Evolutionary conservation across 2,797 vertebrate genomes (phyloP).

Genomic region (Lepilemur septentrionalis): DNA sequence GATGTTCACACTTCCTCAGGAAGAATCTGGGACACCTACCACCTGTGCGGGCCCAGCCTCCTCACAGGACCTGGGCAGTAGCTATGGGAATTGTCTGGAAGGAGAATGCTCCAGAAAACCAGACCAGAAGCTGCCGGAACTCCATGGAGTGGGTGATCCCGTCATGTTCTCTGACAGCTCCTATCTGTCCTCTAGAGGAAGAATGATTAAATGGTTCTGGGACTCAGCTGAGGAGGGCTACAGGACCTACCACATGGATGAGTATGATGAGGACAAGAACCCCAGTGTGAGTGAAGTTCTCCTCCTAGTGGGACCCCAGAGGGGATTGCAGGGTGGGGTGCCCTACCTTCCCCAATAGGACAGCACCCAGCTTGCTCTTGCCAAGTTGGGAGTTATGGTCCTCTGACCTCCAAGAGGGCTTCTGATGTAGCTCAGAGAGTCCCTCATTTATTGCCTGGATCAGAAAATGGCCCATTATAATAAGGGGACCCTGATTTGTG

Average conservation of each 20-base stretch:
- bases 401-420: neutral
- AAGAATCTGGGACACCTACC: constrained; percentile 29
- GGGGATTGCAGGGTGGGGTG: neutral
- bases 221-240: constrained; percentile 92
- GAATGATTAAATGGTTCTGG: constrained; percentile 85
- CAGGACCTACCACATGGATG: constrained; percentile 88
- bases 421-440: neutral
- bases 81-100: neutral
- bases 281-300: constrained; percentile 89
- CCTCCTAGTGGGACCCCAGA: neutral
- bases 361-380: neutral
- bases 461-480: neutral
- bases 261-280: constrained; percentile 91
- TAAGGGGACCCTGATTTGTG: neutral
- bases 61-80: constrained; percentile 58
- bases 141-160: constrained; percentile 41
- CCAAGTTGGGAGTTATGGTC: neutral
- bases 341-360: rapidly evolving
- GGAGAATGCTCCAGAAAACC: neutral
- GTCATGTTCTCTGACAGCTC: constrained; percentile 70
- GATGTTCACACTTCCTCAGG: constrained; percentile 85
- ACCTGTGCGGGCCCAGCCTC: neutral
- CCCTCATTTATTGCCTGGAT: neutral
- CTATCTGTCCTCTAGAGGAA: constrained; percentile 85
- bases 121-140: neutral